Evolutionary conservation across 2,113 vertebrate species (phyloP).

Genomic region (Vireo altiloquus): DNA sequence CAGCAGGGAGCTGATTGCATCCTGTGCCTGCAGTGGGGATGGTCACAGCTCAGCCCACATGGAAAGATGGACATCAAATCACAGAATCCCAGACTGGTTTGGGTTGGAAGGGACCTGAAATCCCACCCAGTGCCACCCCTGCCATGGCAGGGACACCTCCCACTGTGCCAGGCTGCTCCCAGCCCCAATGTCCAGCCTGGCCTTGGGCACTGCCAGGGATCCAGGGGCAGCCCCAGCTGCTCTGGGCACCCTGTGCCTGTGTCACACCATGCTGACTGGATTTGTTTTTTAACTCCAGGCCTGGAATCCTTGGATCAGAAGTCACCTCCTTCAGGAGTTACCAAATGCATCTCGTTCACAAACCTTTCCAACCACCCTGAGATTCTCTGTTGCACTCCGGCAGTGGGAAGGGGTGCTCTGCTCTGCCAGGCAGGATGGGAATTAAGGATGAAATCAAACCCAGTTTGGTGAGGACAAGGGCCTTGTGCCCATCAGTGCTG

Average conservation of each 20-base stretch:
- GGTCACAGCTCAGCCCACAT: background rate
- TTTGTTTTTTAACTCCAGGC: background rate
- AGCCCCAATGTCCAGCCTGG: fast-evolving
- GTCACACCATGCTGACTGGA: background rate
- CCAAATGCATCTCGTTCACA: background rate
- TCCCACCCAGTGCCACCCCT: background rate
- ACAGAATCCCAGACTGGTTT: background rate
- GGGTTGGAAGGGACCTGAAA: background rate
- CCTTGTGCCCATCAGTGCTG: background rate
- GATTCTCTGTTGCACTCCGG: background rate
- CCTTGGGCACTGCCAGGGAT: background rate
- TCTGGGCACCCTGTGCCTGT: background rate
- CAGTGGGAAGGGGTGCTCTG: background rate
- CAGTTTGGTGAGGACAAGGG: background rate
- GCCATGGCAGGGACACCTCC: background rate
- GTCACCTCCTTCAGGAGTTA: background rate
- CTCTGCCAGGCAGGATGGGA: background rate
- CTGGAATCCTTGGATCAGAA: background rate
- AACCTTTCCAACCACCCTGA: background rate
- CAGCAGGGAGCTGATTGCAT: background rate
- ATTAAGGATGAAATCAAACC: background rate
- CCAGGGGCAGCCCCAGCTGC: background rate
- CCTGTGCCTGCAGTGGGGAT: too few relatives aligned
- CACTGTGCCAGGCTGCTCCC: background rate
- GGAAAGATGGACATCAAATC: background rate